Evolutionary conservation across 2,113 vertebrate genomes (phyloP).

Genomic region (Motacilla tschutschensis): DNA sequence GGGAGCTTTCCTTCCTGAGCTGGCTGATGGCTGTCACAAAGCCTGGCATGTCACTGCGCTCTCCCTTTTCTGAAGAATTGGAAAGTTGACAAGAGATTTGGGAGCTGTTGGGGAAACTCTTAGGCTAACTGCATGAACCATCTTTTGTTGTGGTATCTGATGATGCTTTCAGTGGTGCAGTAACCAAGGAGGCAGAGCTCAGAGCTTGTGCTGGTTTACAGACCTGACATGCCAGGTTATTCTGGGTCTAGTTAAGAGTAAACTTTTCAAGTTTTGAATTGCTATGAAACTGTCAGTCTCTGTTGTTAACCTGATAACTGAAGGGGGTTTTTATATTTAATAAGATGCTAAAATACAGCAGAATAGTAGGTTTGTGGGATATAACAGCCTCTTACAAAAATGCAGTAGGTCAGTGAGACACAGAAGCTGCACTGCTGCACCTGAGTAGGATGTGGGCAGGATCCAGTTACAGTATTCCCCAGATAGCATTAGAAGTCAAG

Average conservation of each 20-base stretch:
- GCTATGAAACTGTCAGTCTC: background rate
- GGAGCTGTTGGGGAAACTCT: background rate
- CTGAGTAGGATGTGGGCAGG: background rate
- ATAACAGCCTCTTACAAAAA: background rate
- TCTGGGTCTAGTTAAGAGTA: background rate
- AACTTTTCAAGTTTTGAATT: background rate
- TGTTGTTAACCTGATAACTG: background rate
- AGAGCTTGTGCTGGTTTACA: background rate
- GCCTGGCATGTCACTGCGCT: background rate
- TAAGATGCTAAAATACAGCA: background rate
- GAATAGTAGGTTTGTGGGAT: background rate
- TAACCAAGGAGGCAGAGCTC: background rate
- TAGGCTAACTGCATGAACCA: background rate
- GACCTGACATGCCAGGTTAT: background rate
- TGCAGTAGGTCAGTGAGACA: background rate
- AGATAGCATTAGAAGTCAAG: background rate
- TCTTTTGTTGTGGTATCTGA: background rate
- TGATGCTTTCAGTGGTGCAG: background rate
- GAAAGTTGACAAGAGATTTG: background rate
- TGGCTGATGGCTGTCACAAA: background rate
- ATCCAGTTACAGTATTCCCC: background rate
- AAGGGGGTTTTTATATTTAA: background rate
- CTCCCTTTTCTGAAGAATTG: background rate
- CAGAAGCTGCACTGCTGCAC: background rate
- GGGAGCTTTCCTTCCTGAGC: background rate